Evolutionary conservation across 2,113 vertebrate species (phyloP).

Genomic region (Zosterops pallidus): DNA sequence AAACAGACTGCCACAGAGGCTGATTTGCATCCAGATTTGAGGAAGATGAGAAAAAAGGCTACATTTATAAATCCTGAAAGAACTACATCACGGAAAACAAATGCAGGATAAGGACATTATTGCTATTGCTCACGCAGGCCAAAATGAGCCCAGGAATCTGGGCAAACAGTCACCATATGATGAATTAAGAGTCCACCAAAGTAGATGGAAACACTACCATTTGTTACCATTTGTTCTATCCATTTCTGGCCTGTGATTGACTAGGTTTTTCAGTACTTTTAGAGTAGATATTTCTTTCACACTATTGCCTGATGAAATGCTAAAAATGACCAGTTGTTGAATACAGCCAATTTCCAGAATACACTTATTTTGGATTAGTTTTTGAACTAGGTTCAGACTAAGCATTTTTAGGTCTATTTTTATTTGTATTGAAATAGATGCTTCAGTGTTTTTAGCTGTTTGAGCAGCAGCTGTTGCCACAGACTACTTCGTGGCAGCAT

Average conservation of each 20-base stretch:
- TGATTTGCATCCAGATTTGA: neutral
- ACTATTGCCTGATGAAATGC: neutral
- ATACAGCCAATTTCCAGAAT: conserved; percentile 23
- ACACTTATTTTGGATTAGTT: conserved; percentile 18
- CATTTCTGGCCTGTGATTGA: neutral
- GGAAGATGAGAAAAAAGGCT: neutral
- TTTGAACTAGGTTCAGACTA: conserved; percentile 41
- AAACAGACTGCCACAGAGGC: neutral
- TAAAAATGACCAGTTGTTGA: conserved; percentile 36
- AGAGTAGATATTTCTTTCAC: neutral
- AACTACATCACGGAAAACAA: neutral
- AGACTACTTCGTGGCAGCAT: neutral
- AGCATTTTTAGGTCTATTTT: conserved; percentile 55
- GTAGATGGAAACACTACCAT: neutral
- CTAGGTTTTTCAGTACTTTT: neutral
- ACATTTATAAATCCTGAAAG: neutral
- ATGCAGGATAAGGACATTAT: neutral
- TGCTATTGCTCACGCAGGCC: neutral
- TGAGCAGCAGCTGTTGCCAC: conserved; percentile 35
- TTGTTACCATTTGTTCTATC: neutral
- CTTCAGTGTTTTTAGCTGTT: conserved; percentile 29
- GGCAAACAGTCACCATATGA: neutral
- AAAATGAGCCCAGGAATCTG: neutral
- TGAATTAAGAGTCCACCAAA: neutral
- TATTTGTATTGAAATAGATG: conserved; percentile 45